Evolutionary conservation across 1,140 invertebrate genomes (phyloP), one percentile per base, ranked within the genome.

Genomic region (Agrilus planipennis): DNA sequence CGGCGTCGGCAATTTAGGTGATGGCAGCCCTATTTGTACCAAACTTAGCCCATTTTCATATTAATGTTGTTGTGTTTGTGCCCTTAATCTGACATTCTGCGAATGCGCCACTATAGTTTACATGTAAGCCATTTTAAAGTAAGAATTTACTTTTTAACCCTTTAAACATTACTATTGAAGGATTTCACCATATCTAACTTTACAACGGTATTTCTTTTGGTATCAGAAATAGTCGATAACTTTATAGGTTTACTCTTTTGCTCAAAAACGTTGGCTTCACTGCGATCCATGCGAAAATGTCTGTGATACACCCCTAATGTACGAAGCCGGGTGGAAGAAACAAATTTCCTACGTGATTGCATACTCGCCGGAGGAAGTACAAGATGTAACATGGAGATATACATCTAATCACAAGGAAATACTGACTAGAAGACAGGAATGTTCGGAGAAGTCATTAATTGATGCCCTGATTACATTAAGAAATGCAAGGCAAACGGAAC

Each of bases 331-430:
- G 1, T 92, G 89, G 88, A 75, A 71, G 22, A 95, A 96, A 60
- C 76, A 81, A 50, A 63, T 97, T 4, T 71, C 71, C 1, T 98
- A 98, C 61, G 67, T 98, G 3, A 72, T 99, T 39, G 94, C 86
- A 0, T 84, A 83, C 57, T 90, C 89, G 0, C 69, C 71, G 25
- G 86, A 96, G 57, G 91, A 98, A 58, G 67, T 95, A 19, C 86
- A 90, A 56, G 95, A 99, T 67, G 92, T 98, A 2, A 95, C 92
- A 1, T 97, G 91, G 91, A 68, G 92, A 39, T 99, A 99, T 59
- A 79, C 82, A 0, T 67, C 63, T 20, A 64, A 93, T 41, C 81
- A 76, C 51, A 58, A 71, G 36, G 55, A 63, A 11, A 65, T 79
- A 3, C 50, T 72, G 41, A 52, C 52, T 45, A 61, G 77, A 40